Evolutionary conservation across 2,113 vertebrate genomes (phyloP).

Genomic region (Mus spicilegus): DNA sequence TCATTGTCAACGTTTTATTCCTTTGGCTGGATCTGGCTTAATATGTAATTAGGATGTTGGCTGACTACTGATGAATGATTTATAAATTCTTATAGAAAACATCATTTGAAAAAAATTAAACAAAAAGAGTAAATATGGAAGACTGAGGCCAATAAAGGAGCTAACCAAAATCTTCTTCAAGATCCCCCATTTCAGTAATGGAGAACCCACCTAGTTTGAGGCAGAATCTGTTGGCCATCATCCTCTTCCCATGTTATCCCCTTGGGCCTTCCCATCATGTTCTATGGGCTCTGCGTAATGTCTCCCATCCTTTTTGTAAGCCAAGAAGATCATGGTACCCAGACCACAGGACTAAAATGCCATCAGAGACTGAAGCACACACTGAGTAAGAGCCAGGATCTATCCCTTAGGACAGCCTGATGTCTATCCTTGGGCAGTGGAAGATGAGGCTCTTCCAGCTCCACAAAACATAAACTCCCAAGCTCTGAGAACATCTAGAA

Average conservation of each 20-base stretch:
- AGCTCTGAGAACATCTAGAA: not conserved
- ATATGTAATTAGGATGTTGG: not conserved
- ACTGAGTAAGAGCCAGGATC: not conserved
- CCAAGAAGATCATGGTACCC: not conserved
- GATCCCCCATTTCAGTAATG: not conserved
- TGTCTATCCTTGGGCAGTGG: not conserved
- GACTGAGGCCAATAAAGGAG: not conserved
- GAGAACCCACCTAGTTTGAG: not conserved
- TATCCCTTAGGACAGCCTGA: not conserved
- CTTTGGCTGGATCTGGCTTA: not conserved
- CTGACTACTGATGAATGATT: slow-evolving; percentile 22
- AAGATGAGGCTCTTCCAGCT: not conserved
- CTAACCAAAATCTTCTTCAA: not conserved
- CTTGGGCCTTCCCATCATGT: not conserved
- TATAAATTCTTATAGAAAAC: not conserved
- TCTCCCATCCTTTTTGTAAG: not conserved
- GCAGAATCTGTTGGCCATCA: not conserved
- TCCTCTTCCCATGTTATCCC: not conserved
- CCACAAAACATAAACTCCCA: not conserved
- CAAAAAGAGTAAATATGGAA: not conserved
- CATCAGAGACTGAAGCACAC: not conserved
- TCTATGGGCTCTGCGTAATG: not conserved
- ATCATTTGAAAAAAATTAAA: not conserved
- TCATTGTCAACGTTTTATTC: not conserved
- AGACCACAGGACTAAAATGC: not conserved